phyloP scores from a whole-genome alignment of 2,888 invertebrate genomes.

The Tetranychus piercei region DNA sequence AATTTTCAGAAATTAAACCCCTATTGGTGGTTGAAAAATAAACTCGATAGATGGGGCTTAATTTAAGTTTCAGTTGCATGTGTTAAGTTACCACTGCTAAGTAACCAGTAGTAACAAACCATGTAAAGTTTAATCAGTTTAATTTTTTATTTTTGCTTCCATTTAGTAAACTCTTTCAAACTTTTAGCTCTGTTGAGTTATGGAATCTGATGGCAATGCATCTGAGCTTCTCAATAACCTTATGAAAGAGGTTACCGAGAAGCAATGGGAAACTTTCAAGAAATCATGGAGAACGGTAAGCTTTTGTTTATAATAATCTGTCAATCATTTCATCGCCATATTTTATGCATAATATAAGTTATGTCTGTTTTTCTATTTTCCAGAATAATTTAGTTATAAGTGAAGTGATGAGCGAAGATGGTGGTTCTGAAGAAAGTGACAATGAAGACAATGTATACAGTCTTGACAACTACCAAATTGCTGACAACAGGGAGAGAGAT shows the following conservation, averaged over 20 bases:
- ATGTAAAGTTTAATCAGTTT: neutral
- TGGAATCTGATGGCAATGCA: neutral
- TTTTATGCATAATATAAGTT: neutral
- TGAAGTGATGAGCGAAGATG: constrained; percentile 10
- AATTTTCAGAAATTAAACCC: no score
- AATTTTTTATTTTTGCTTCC: neutral
- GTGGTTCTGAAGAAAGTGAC: neutral
- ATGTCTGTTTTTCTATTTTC: neutral
- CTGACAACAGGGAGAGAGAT: neutral
- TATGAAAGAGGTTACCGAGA: constrained; percentile 9
- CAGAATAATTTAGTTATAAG: constrained; percentile 5
- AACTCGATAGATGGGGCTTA: no score
- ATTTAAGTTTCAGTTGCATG: no score
- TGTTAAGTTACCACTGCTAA: no score
- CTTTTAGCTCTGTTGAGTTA: neutral
- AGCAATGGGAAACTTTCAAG: constrained; percentile 12
- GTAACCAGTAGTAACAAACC: neutral
- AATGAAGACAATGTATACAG: neutral
- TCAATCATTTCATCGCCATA: no score
- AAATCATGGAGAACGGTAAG: constrained; percentile 13
- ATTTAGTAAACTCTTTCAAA: neutral
- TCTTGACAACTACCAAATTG: neutral
- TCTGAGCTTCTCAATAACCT: neutral
- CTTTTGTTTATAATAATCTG: neutral
- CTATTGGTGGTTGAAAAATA: no score